Evolutionary conservation across 2,888 invertebrate genomes (phyloP), one percentile per base, ranked within the genome.

Genomic region (Melanchra persicariae): DNA sequence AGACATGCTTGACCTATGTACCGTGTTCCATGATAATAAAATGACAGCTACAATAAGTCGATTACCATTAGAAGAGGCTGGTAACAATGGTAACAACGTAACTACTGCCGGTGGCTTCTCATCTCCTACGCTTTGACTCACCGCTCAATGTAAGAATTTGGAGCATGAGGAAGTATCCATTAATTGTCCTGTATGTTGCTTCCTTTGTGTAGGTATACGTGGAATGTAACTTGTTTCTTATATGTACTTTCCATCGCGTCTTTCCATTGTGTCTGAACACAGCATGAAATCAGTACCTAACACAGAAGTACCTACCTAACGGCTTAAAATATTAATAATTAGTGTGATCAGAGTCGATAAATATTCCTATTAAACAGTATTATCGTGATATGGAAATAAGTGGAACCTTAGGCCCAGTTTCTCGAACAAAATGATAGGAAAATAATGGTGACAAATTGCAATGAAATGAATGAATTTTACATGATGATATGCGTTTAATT

Each of bases 161-260:
- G 85, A 81, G 54, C 81, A 84, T 60, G 84, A 83, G 84, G 84
- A 84, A 84, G 76, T 69, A 64, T 67, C 62, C 62, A 85, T 74
- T 83, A 74, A 81, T 70, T 71, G 81, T 70, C 66, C 51, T 57
- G 61, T 63, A 51, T 52, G 49, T 70, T 49, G 63, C 52, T 77
- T 77, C 84, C 84, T 73, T 58, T 70, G 67, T 81, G 60, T 64
- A 66, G 52, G 64, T 55, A 74, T 67, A n/a, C 22, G 49, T 26
- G 59, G 74, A 60, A 81, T 77, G 68, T 62, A 22, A 49, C 17
- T 60, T 47, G 52, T 66, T 66, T 61, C 40, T 61, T 60, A 51
- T 40, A 54, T 19, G 24, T 71, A 43, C 24, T 30, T 30, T n/a
- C 30, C 2, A 6, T 6, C 2, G 30, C 6, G 6, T 58, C 12